These are phyloP conservation scores for Gila orcuttii DNA, from an alignment of 2,113 vertebrate genomes.

Conservation along the genomic window DNA sequence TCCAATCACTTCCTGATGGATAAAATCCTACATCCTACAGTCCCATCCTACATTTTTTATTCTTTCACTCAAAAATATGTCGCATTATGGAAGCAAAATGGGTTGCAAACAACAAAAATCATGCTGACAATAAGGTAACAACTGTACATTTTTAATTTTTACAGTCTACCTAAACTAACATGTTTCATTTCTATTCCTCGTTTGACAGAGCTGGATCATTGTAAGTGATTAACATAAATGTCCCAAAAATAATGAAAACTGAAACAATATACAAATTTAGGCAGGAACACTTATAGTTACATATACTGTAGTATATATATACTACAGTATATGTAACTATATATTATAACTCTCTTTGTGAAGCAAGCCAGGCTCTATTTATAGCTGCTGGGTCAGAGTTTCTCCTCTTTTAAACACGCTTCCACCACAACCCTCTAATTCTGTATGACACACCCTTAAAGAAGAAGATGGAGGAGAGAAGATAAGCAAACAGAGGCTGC, in stretches of 20 bases:
- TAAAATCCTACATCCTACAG: not conserved
- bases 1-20: no score
- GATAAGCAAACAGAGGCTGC: not conserved
- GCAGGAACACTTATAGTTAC: not conserved
- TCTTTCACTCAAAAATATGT: not conserved
- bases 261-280: not conserved
- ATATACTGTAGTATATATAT: no score
- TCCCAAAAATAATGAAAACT: not conserved
- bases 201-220: not conserved
- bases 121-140: not conserved
- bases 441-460: slow-evolving; percentile 42
- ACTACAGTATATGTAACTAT: not conserved
- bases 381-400: slow-evolving; percentile 26
- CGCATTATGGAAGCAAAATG: not conserved
- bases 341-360: not conserved
- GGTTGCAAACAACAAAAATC: not conserved
- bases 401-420: slow-evolving; percentile 1
- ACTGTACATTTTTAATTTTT: not conserved
- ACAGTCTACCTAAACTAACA: not conserved
- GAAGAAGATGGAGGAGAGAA: not conserved
- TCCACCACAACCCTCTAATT: slow-evolving; percentile 48
- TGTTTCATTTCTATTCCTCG: not conserved
- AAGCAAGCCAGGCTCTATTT: slow-evolving; percentile 23
- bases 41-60: not conserved
- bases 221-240: not conserved